Base-by-base conservation (phyloP, 2,888 invertebrate species). In the Zele albiditarsus region DNA sequence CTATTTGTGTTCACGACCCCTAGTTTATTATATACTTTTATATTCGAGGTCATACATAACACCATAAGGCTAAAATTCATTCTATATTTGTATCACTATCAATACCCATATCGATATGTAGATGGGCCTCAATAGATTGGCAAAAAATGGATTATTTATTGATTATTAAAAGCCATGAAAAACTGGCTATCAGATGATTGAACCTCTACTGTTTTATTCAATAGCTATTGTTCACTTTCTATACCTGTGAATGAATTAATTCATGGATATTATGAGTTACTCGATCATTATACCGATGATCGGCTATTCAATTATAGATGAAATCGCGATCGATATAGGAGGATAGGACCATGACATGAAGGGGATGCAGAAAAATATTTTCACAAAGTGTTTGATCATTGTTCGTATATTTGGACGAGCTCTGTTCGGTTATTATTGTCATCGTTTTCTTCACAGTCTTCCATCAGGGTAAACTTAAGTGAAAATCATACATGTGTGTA, bases 321-420 rank as follows among this genome's bases (percentile, higher is more conserved):
- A n/a, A n/a, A n/a, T n/a, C n/a, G n/a, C n/a, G 8, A 33, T 33
- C 3, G 33, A 33, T 3, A 46, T n/a, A 1, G n/a, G 1, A 3
- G 4, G 16, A 46, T 3, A 3, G 46, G 46, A n/a, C 6, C 4
- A 46, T n/a, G 6, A 33, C 3, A 3, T n/a, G 16, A 3, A n/a
- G 46, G n/a, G 16, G 46, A 16, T 14, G 16, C 25, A 67, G 38
- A 42, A 46, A 67, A 67, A 49, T 67, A 67, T 67, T 67, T 49
- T 67, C 14, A 49, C 49, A 67, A 67, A 67, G 25, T 67, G 49
- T 10, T 67, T n/a, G 16, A 67, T 49, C 42, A 46, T 66, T 25
- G 38, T 12, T 8, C 10, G 28, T 28, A 60, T 28, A 60, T 25
- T 27, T 23, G 10, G 25, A 27, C 25, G 0, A 27, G 25, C 42